Evolutionary conservation across 2,888 invertebrate species (phyloP), one percentile per base, ranked within the genome.

Genomic region (Bugulina stolonifera): DNA sequence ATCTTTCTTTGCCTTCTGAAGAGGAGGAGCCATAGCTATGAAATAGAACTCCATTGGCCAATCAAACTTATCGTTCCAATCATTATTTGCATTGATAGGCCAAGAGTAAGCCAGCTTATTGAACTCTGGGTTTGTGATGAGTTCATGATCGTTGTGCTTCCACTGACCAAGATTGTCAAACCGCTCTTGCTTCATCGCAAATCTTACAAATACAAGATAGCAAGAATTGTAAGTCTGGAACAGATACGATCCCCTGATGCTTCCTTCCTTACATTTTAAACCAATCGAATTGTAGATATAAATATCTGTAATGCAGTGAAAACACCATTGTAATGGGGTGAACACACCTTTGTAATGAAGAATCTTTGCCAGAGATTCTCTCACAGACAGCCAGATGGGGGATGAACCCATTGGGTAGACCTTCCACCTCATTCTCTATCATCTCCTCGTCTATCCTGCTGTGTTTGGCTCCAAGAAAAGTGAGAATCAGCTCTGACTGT

Each of bases 21-120:
- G 75, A 35, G 81, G 80, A 14, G 85, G 85, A 34, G 82, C 83
- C 77, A 80, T 78, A 0, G 84, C 81, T 35, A 84, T 73, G 23
- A 85, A 72, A 74, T 76, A 84, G 1, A 83, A 83, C 75, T 83
- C 83, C 81, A 85, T 82, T 18, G 85, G 85, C 85, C 85, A 85
- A 73, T 81, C 81, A 78, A 81, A 83, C 1, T 82, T 78, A 80
- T 80, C 79, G 75, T 83, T 83, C 14, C 80, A 73, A 3, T 77
- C 73, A 1, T 83, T 84, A 73, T 81, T 78, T 64, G 77, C 76
- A 72, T 76, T 79, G 14, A 81, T 79, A 1, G 85, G 85, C 85
- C 85, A 85, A 35, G 84, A 82, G 64, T 80, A 77, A 1, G 83
- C 84, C 69, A 77, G 77, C 74, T 84, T 84, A 74, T 81, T 80